Percentiles rank a stretch among this genome's conserved stretches.
phyloP scores from a whole-genome alignment of 2,888 invertebrate species.

The Merodon equestris region DNA sequence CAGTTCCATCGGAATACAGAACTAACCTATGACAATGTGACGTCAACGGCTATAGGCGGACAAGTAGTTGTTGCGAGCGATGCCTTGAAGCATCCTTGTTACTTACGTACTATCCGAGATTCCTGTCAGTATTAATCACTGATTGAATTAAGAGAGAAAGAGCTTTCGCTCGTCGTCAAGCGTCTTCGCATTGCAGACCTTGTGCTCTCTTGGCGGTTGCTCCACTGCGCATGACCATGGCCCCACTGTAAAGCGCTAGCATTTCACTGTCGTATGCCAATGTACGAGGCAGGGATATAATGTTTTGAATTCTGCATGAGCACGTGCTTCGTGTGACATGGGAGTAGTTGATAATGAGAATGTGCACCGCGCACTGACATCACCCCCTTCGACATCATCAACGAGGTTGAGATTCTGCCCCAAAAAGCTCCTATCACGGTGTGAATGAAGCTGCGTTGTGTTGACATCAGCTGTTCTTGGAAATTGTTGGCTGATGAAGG shows the following conservation, averaged over 20 bases:
- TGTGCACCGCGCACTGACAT: background rate
- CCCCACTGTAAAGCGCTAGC: background rate
- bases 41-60: background rate
- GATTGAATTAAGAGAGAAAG: slow-evolving; percentile 19
- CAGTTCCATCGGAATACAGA: slow-evolving; percentile 25
- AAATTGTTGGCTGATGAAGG: slow-evolving; percentile 22
- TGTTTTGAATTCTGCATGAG: slow-evolving; percentile 66
- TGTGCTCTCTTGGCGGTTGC: background rate
- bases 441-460: slow-evolving; percentile 2
- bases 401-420: background rate
- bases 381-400: slow-evolving; percentile 28
- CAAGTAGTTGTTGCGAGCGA: background rate
- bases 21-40: slow-evolving; percentile 61
- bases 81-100: background rate
- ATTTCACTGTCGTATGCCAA: slow-evolving; percentile 53
- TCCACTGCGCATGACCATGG: slow-evolving; percentile 33
- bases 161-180: slow-evolving; percentile 4
- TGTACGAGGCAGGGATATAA: slow-evolving; percentile 24
- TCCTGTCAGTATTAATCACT: slow-evolving; percentile 1
- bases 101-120: no score
- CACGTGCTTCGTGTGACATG: slow-evolving; percentile 49
- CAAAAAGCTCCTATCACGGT: background rate
- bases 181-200: slow-evolving; percentile 19
- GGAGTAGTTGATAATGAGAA: slow-evolving; percentile 6
- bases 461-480: slow-evolving; percentile 52